Percentiles rank a stretch among this genome's conserved stretches.
These are phyloP conservation scores for Stenurella melanura DNA, from an alignment of 2,888 invertebrate genomes.

Conservation along the genomic window DNA sequence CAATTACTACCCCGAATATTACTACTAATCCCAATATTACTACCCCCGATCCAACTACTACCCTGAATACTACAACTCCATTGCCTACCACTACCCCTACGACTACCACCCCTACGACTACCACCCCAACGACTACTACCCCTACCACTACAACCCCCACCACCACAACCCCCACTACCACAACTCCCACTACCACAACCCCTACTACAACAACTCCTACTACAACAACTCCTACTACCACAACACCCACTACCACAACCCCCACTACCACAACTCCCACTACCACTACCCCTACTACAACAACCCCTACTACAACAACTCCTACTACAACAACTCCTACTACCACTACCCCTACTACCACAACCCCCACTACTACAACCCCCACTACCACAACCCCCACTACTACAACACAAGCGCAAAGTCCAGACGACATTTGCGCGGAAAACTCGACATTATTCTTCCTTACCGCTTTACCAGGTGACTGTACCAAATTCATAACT, in stretches of 20 bases:
- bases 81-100: too few species aligned
- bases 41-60: constrained; percentile 7
- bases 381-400: background rate
- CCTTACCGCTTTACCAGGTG: constrained; percentile 34
- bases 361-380: background rate
- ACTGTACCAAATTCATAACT: constrained; percentile 47
- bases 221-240: background rate
- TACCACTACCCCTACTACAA: constrained; percentile 9
- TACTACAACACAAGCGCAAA: background rate
- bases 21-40: background rate
- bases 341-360: background rate
- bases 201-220: background rate
- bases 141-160: constrained; percentile 5
- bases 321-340: background rate
- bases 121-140: background rate
- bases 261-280: background rate
- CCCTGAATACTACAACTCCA: background rate
- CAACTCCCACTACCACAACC: background rate
- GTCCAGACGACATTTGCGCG: constrained; percentile 17
- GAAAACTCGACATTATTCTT: constrained; percentile 24
- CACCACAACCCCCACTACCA: constrained; percentile 15
- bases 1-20: background rate
- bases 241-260: background rate
- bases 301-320: background rate
- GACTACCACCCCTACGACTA: background rate